Evolutionary conservation across 2,888 invertebrate genomes (phyloP).

Genomic region (Theodoxus fluviatilis): DNA sequence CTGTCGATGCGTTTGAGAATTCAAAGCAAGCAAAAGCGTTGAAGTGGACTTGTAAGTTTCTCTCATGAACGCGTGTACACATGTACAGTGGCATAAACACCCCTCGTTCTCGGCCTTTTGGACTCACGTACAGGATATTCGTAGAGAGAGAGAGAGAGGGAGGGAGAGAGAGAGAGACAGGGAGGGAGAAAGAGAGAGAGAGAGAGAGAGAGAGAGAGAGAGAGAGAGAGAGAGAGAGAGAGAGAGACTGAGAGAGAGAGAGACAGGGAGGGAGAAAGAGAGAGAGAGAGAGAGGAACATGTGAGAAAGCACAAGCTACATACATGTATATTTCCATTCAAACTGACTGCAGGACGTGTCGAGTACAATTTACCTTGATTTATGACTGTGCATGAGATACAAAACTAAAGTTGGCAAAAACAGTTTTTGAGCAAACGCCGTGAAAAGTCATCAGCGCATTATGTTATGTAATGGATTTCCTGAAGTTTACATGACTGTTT

Average conservation of each 20-base stretch:
- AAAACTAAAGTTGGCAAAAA: no score
- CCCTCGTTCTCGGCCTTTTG: not conserved
- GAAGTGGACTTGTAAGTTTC: no score
- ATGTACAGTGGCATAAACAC: not conserved
- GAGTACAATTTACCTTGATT: not conserved
- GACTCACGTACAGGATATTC: not conserved
- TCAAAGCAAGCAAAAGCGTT: no score
- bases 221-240: constrained; percentile 7
- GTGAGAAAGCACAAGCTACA: not conserved
- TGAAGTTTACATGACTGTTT: no score
- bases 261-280: not conserved
- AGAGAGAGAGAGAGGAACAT: not conserved
- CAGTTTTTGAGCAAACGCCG: no score
- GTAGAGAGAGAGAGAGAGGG: no score
- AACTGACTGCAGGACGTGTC: not conserved
- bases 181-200: constrained; percentile 19
- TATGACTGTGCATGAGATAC: no score
- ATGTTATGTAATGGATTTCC: no score
- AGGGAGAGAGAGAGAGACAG: not conserved
- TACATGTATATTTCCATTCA: not conserved
- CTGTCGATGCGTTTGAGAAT: no score
- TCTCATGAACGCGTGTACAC: no score
- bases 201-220: constrained; percentile 23
- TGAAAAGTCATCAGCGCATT: no score
- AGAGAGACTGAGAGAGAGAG: not conserved